phyloP scores from a whole-genome alignment of 2,888 invertebrate genomes.

The Orgyia antiqua region DNA sequence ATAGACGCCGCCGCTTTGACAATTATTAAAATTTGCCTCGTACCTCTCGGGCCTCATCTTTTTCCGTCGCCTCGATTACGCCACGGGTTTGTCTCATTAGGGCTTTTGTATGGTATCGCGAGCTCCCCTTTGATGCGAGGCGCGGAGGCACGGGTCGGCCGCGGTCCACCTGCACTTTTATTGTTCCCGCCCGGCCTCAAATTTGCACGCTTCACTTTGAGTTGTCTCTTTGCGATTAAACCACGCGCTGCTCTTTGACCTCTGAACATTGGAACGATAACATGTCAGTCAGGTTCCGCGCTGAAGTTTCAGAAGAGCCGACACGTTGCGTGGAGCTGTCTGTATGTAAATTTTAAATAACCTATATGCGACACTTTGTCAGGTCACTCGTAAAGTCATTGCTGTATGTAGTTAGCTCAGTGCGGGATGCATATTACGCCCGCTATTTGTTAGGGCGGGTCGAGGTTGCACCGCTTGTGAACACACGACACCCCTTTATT shows the following conservation, averaged over 20 bases:
- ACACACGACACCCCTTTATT: conserved; percentile 71
- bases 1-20: conserved; percentile 79
- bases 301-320: too few relatives aligned
- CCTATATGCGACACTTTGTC: conserved; percentile 19
- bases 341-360: conserved; percentile 17
- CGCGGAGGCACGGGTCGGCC: conserved; percentile 47
- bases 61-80: conserved; percentile 78
- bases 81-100: conserved; percentile 78
- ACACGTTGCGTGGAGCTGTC: too few relatives aligned
- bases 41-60: conserved; percentile 76
- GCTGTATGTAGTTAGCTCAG: conserved; percentile 9
- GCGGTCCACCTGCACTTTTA: conserved; percentile 75
- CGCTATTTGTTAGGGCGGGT: conserved; percentile 26
- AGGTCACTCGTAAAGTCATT: conserved; percentile 15
- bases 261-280: conserved; percentile 40
- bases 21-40: conserved; percentile 80
- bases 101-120: conserved; percentile 76
- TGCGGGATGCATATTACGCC: conserved; percentile 15
- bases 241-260: conserved; percentile 47
- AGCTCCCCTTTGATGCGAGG: conserved; percentile 68
- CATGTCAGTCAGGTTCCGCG: conserved; percentile 23
- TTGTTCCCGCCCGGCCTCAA: conserved; percentile 65
- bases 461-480: conserved; percentile 34
- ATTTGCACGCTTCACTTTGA: conserved; percentile 75
- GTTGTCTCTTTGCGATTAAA: conserved; percentile 66